Base-by-base conservation (phyloP, 2,113 vertebrate genomes). In the Beaufortia kweichowensis region DNA sequence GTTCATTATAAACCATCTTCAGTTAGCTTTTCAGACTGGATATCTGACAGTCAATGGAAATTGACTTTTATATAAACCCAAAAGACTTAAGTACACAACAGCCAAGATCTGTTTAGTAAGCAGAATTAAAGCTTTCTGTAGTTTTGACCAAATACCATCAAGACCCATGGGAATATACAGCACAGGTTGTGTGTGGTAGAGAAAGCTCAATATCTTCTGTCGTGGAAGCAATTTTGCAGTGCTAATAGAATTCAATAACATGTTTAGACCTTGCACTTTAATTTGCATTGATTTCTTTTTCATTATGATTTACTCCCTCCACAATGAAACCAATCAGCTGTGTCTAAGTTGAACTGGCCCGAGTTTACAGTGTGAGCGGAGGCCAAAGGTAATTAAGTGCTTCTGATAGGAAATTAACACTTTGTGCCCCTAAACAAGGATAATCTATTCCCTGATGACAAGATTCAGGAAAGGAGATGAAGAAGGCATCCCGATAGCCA, bases 231-330 rank as follows among this genome's bases (percentile, higher is more conserved):
- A 84, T 81, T 81, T 79, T 76, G 72, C 72, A 50, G 66, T 23
- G 28, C 63, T 84, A 84, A 84, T 84, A 79, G 76, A 79, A 84
- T 81, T 79, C 79, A 84, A 81, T 84, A 84, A 55, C 82, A 84
- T 81, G 82, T 81, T 84, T 79, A 84, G 76, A 79, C 67, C 73
- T 78, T 81, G 67, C 72, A 79, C 66, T 81, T 81, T 84, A 72
- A 81, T 84, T 84, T 79, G 72, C 79, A 84, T 84, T 67, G 76
- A 84, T 76, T 39, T 50, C 48, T 72, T 80, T 68, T 80, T 80
- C 75, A 77, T 83, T 80, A 78, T 71, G 70, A 78, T 79, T 81
- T 76, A 71, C 63, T 75, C 70, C 68, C 33, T 79, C 43, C 65
- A 57, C 76, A 76, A 78, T 73, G 56, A 39, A 76, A 74, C 76